A percentile compares a stretch with the other conserved stretches of the same genome.
phyloP scores from a whole-genome alignment of 2,888 invertebrate genomes.

The Drosophila paranaensis region DNA sequence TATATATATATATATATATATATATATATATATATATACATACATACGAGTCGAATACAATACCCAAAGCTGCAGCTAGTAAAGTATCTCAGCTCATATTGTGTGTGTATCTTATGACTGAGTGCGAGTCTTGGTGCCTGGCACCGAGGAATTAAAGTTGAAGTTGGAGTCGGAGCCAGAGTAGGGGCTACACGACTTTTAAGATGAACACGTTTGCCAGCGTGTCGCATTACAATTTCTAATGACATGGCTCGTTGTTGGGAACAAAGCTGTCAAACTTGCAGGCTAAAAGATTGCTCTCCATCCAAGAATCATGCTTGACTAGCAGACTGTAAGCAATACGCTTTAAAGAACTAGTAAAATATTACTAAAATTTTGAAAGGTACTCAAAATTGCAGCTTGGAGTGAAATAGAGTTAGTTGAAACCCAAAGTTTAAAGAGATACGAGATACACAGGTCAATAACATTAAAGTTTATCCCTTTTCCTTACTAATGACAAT shows the following conservation, averaged over 20 bases:
- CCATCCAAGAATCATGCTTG: conserved; percentile 13
- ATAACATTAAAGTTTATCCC: background rate
- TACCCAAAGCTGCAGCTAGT: conserved; percentile 29
- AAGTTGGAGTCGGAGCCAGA: background rate
- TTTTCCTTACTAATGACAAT: background rate
- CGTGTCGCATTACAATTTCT: conserved; percentile 79
- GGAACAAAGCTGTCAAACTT: conserved; percentile 60
- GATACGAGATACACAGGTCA: background rate
- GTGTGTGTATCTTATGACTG: conserved; percentile 42
- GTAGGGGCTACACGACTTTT: conserved; percentile 60
- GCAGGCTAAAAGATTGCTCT: conserved; percentile 33
- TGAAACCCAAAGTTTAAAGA: background rate
- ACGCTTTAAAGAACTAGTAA: background rate
- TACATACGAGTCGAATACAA: conserved; percentile 36
- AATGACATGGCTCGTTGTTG: conserved; percentile 59
- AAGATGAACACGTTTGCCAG: conserved; percentile 73
- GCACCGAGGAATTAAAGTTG: conserved; percentile 12
- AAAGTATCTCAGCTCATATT: conserved; percentile 47
- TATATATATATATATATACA: too few species aligned
- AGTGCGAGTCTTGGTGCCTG: conserved; percentile 23
- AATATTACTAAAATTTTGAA: too few species aligned
- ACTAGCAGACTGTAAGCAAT: conserved; percentile 10
- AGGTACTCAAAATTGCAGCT: too few species aligned
- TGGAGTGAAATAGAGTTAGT: too few species aligned
- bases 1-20: too few species aligned